Evolutionary conservation across 2,888 invertebrate genomes (phyloP), one percentile per base, ranked within the genome.

Genomic region (Cerceris ruficornis): DNA sequence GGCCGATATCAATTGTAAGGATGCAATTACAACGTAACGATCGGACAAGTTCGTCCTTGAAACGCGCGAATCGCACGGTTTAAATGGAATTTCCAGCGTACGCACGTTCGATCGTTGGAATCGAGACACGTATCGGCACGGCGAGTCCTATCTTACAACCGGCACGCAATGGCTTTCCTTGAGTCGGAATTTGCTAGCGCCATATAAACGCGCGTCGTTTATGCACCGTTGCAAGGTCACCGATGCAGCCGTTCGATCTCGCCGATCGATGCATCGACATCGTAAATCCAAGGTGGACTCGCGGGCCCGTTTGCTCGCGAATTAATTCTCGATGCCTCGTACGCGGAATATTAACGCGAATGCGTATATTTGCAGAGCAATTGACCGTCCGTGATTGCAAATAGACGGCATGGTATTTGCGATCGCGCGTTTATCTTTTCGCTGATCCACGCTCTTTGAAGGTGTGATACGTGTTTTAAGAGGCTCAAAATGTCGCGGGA

Each of bases 261-360:
- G 41, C 15, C 55, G 46, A 77, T 81, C 67, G 75, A 7, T 17
- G 46, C 17, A 46, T 14, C 57, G 68, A 54, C 52, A 28, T 28
- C 74, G 66, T 80, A 80, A 80, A 80, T 83, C 71, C 60, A 39
- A 7, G 54, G 39, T 14, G 49, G 61, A 71, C 73, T 50, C 61
- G 69, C 41, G 39, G 15, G 55, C 42, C 58, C 41, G 71, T 79
- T 83, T 65, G 39, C 11, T 49, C 60, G 61, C n/a, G 71, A 64
- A 83, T 83, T 80, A 80, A 77, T 77, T 74, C 52, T 46, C 71
- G 58, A 62, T 61, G 49, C 49, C n/a, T 42, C 62, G 15, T 8
- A 39, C 43, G 39, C 42, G 65, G 50, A 57, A 65, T 65, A 65
- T 50, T 52, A 17, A 39, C 9, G 8, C 42, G 28, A 57, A 1